Percentiles rank a stretch among this genome's conserved stretches.
Conservation (phyloP, 2,888 invertebrate genomes). For the Stegophylla sp. region DNA sequence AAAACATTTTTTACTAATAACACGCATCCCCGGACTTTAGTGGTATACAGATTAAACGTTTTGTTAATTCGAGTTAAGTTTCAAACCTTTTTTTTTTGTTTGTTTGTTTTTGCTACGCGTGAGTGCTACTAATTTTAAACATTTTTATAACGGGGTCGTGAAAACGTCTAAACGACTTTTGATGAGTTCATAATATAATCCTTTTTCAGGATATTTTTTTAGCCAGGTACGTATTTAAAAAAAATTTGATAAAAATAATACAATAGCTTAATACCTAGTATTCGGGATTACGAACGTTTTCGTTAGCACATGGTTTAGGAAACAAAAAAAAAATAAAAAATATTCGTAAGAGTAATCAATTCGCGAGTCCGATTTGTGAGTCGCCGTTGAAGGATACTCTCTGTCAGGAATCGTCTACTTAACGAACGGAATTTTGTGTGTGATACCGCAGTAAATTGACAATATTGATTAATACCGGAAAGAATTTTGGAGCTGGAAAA, state of each 20-base stretch:
- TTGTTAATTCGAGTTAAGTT: background rate
- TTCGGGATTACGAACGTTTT: background rate
- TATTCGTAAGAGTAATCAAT: no score
- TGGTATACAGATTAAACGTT: background rate
- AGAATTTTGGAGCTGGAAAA: no score
- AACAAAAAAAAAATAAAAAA: no score
- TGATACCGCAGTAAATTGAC: no score
- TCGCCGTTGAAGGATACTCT: no score
- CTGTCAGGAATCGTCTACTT: no score
- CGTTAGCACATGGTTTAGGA: background rate
- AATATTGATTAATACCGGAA: no score
- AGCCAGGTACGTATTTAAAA: background rate
- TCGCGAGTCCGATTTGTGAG: no score
- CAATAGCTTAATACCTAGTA: background rate
- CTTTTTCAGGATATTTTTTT: background rate
- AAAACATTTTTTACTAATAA: background rate
- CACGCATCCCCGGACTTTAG: no score
- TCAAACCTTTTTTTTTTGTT: background rate
- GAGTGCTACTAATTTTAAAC: background rate
- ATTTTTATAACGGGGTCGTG: background rate
- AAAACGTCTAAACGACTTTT: constrained; percentile 12
- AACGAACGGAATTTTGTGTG: no score
- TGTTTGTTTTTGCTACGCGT: background rate
- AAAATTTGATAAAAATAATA: background rate
- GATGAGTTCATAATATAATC: constrained; percentile 1